phyloP scores from a whole-genome alignment of 1,140 invertebrate genomes.

The Leptestheria dahalacensis region DNA sequence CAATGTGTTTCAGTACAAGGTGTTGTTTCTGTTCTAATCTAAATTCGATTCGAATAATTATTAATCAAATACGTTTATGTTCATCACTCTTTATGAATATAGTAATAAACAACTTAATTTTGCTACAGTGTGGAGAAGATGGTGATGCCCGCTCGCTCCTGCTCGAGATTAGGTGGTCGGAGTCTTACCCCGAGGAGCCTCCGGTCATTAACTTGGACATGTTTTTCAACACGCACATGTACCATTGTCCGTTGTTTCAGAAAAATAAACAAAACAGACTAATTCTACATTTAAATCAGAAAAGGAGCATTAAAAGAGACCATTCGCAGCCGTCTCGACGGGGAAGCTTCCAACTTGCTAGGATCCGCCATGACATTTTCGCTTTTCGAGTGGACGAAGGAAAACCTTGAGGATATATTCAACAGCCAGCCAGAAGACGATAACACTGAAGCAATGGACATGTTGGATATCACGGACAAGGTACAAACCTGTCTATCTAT shows the following conservation, averaged over 20 bases:
- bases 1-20: constrained; percentile 80
- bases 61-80: constrained; percentile 2
- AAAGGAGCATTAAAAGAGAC: constrained; percentile 52
- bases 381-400: constrained; percentile 79
- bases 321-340: constrained; percentile 43
- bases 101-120: constrained; percentile 15
- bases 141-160: constrained; percentile 65
- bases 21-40: constrained; percentile 25
- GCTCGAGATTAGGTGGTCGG: constrained; percentile 70
- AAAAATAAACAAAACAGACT: too few relatives aligned
- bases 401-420: constrained; percentile 55
- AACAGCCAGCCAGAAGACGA: constrained; percentile 43
- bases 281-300: too few relatives aligned
- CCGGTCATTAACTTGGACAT: constrained; percentile 72
- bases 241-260: too few relatives aligned
- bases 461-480: constrained; percentile 6
- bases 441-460: background rate
- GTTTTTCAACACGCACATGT: constrained; percentile 90
- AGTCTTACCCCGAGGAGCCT: constrained; percentile 64
- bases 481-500: too few relatives aligned
- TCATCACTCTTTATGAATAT: constrained; percentile 2
- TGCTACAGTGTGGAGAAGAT: constrained; percentile 62
- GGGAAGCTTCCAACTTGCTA: constrained; percentile 60
- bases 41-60: background rate
- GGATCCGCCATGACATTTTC: constrained; percentile 89